These are phyloP conservation scores for Thereva nobilitata DNA, from an alignment of 2,888 invertebrate species.

Conservation along the genomic window DNA sequence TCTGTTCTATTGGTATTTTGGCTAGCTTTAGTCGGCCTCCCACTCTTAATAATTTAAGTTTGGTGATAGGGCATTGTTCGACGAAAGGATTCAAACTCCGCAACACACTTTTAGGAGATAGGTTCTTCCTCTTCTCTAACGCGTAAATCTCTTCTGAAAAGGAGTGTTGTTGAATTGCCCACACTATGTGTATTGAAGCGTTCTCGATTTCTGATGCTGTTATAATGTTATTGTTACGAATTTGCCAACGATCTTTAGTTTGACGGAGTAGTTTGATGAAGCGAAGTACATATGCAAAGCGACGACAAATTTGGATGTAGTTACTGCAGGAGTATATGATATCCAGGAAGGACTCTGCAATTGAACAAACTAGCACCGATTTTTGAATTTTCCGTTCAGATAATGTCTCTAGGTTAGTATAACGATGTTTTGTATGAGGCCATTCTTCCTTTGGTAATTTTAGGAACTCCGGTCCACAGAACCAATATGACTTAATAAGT, in stretches of 20 bases:
- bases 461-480: neutral
- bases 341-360: neutral
- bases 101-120: no score
- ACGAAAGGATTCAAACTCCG: no score
- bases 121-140: slow-evolving; percentile 16
- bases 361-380: neutral
- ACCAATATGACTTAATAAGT: neutral
- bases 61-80: no score
- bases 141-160: neutral
- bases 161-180: neutral
- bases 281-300: no score
- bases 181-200: neutral
- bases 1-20: no score
- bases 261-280: no score
- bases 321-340: neutral
- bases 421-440: neutral
- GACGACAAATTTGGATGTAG: no score
- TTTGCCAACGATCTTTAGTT: no score
- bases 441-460: neutral
- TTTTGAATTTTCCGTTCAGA: neutral
- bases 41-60: no score
- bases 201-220: neutral
- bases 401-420: neutral
- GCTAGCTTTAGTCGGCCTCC: no score
- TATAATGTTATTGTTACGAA: neutral